These are phyloP conservation scores for Anarrhichthys ocellatus DNA, from an alignment of 2,113 vertebrate species.

Conservation along the genomic window DNA sequence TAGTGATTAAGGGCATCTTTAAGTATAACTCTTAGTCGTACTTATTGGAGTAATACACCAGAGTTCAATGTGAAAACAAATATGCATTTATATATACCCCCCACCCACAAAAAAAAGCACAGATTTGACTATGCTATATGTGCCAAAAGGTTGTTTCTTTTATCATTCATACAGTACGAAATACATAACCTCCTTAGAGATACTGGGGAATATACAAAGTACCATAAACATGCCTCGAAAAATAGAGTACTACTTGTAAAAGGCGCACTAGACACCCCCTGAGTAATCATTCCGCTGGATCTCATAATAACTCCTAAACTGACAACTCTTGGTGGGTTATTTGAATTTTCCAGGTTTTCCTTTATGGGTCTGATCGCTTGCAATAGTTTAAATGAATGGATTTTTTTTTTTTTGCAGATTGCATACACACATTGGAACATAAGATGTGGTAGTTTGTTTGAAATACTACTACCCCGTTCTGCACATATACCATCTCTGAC, in stretches of 20 bases:
- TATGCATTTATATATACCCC: not conserved
- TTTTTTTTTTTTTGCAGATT: not conserved
- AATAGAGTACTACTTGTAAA: slow-evolving; percentile 18
- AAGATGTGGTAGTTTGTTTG: slow-evolving; percentile 2
- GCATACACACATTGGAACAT: not conserved
- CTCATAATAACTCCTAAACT: slow-evolving; percentile 18
- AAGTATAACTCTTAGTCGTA: not conserved
- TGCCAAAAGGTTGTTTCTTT: not conserved
- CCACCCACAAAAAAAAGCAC: too few relatives aligned
- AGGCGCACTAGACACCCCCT: slow-evolving; percentile 4
- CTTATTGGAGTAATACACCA: not conserved
- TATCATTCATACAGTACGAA: slow-evolving; percentile 2
- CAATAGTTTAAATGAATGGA: not conserved
- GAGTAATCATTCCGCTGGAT: slow-evolving; percentile 25
- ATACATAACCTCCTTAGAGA: slow-evolving; percentile 6
- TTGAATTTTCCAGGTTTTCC: not conserved
- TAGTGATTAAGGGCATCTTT: not conserved
- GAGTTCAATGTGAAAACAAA: not conserved
- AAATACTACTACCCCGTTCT: not conserved
- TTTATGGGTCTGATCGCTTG: not conserved
- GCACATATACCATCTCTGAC: not conserved
- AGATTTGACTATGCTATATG: not conserved
- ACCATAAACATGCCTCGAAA: slow-evolving; percentile 19
- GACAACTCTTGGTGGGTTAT: not conserved
- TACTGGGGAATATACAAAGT: slow-evolving; percentile 1